Evolutionary conservation across 2,888 invertebrate species (phyloP), one percentile per base, ranked within the genome.

Genomic region (Deilephila porcellus): DNA sequence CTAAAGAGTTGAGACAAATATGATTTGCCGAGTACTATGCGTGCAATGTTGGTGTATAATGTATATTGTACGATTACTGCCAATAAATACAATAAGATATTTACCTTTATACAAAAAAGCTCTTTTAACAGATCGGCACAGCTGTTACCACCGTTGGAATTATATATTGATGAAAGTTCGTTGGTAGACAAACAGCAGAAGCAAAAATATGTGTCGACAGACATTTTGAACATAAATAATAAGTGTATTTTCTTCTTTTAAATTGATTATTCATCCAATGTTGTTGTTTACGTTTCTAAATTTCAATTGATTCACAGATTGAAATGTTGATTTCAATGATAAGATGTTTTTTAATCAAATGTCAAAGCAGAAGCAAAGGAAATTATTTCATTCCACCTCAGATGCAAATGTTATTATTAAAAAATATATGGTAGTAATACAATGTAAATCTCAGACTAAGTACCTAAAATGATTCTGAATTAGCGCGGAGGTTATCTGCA

Each of bases 151-250:
- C 20, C 17, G 25, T 77, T 72, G 17, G 70, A 71, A 64, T 70
- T 72, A 53, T 76, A 79, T 73, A 82, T 70, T 64, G 74, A 77
- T 0, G 64, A 77, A 14, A 82, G 75, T 56, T 81, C 81, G 59
- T 79, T 77, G 11, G 82, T 82, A 1, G 82, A 81, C 19, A 82
- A 67, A 29, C 82, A 82, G 62, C 81, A 82, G 37, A 82, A 81
- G 32, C 82, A 82, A 73, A 82, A 82, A 73, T 82, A 82, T 1
- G 78, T 76, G 34, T 82, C 81, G 60, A 79, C 45, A 7, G 67
- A 67, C 67, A 67, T 67, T 67, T 25, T 64, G 20, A 25, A 8
- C 25, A 14, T 4, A 11, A 62, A 32, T 56, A 56, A 1, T 56
- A 1, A 1, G 6, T 6, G 56, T 5, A 3, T 56, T 56, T 56